Conservation (phyloP, 2,888 invertebrate species). For the Endotricha flammealis region DNA sequence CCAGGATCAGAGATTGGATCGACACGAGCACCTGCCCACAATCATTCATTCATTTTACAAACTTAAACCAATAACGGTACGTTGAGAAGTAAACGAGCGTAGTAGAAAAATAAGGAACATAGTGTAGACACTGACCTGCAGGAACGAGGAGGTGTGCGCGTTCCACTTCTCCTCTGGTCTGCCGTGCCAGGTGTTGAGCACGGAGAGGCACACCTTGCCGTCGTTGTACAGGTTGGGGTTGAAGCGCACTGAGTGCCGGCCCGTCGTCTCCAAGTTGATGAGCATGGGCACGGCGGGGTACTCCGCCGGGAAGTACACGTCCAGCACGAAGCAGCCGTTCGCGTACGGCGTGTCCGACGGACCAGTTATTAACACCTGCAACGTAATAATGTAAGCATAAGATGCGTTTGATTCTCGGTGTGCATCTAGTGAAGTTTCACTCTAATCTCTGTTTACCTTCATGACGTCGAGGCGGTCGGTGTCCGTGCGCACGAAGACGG, state of each 20-base stretch:
- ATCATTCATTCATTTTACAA: not conserved
- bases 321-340: slow-evolving; percentile 94
- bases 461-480: slow-evolving; percentile 95
- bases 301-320: slow-evolving; percentile 92
- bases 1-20: slow-evolving; percentile 94
- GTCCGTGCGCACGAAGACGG: slow-evolving; percentile 96
- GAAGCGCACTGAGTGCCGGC: slow-evolving; percentile 91
- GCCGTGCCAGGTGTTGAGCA: slow-evolving; percentile 97
- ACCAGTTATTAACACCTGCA: slow-evolving; percentile 92
- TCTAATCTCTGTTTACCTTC: slow-evolving; percentile 90
- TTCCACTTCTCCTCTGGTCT: slow-evolving; percentile 98
- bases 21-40: slow-evolving; percentile 87
- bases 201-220: slow-evolving; percentile 94
- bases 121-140: slow-evolving; percentile 75
- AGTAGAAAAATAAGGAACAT: not conserved
- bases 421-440: too few species aligned
- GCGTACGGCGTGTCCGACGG: slow-evolving; percentile 95
- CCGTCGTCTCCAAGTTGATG: slow-evolving; percentile 94
- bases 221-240: slow-evolving; percentile 97
- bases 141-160: slow-evolving; percentile 95
- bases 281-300: slow-evolving; percentile 91
- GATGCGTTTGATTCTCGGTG: too few species aligned
- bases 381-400: too few species aligned
- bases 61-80: not conserved
- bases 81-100: not conserved